Base-by-base conservation (phyloP, 2,113 vertebrate genomes). In the Neopipo cinnamomea region DNA sequence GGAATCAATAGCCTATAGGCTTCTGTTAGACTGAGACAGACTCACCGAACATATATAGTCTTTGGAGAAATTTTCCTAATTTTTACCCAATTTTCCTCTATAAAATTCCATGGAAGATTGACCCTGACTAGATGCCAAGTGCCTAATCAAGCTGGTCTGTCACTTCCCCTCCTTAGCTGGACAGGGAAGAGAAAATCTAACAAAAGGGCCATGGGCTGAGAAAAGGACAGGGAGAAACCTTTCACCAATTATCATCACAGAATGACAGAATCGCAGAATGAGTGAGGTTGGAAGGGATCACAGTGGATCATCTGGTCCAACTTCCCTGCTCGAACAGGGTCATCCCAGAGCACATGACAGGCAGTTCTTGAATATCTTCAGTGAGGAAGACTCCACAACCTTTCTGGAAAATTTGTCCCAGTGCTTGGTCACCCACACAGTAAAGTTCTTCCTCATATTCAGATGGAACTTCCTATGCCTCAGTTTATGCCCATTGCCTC, bases 181-280 rank as follows among this genome's bases (percentile, higher is more conserved):
- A 44, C n/a, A 30, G 7, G 5, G 10, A 30, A 71, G 14, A 86
- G 6, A 56, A 93, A 91, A 66, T 30, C 15, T 5, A 41, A 25
- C 0, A 0, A n/a, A 49, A 55, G 7, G 2, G 21, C 47, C 0
- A 0, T 47, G 20, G 22, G 3, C 37, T 2, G 0, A 41, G 41
- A 35, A 35, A 44, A 75, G 4, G 8, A 27, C 39, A 68, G 16
- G 4, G 4, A 68, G 8, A 49, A 8, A 70, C 18, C 13, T 15
- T 33, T 44, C 24, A 74, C 1, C 21, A 63, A 3, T 35, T 53
- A 20, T 7, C 9, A 1, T n/a, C 16, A 35, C 0, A 4, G n/a
- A 31, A 52, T 16, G 39, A 47, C n/a, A 49, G 16, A 58, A 44
- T 46, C 37, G 52, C 10, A 0, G 0, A 52, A 67, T 0, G 1